phyloP scores from a whole-genome alignment of 2,797 vertebrate genomes.

The Peromyscus eremicus region DNA sequence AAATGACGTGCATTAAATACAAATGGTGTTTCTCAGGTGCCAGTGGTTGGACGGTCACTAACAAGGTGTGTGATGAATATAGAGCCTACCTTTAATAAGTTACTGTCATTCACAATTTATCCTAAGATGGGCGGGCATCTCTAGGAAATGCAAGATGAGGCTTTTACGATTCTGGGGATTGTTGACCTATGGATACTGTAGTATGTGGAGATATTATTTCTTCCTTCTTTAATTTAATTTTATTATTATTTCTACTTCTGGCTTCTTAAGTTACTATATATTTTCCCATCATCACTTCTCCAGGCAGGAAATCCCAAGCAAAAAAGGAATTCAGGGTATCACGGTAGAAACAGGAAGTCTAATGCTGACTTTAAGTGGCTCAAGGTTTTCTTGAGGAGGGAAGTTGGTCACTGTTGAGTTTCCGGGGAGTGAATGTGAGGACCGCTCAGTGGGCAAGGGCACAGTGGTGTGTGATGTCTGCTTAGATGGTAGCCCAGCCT shows the following conservation, averaged over 20 bases:
- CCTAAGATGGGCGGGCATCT: not conserved
- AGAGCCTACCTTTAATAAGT: not conserved
- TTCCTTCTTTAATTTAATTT: not conserved
- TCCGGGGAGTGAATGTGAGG: not conserved
- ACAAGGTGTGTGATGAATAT: not conserved
- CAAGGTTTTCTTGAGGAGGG: not conserved
- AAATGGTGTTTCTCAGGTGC: not conserved
- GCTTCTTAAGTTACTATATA: not conserved
- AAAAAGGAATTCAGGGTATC: not conserved
- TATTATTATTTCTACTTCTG: not conserved
- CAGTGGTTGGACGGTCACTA: not conserved
- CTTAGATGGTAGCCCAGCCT: not conserved
- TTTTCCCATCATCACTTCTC: not conserved
- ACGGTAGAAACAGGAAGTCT: not conserved
- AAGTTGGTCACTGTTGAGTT: not conserved
- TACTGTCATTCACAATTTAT: not conserved
- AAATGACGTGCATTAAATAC: not conserved
- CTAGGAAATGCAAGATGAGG: not conserved
- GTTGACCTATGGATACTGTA: not conserved
- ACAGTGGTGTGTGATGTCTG: not conserved
- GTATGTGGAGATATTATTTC: constrained; percentile 9
- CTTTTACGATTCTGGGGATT: not conserved
- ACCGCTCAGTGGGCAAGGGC: not conserved
- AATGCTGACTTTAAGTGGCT: not conserved
- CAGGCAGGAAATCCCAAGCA: not conserved